Evolutionary conservation across 2,113 vertebrate species (phyloP).

Genomic region (Fregata magnificens): DNA sequence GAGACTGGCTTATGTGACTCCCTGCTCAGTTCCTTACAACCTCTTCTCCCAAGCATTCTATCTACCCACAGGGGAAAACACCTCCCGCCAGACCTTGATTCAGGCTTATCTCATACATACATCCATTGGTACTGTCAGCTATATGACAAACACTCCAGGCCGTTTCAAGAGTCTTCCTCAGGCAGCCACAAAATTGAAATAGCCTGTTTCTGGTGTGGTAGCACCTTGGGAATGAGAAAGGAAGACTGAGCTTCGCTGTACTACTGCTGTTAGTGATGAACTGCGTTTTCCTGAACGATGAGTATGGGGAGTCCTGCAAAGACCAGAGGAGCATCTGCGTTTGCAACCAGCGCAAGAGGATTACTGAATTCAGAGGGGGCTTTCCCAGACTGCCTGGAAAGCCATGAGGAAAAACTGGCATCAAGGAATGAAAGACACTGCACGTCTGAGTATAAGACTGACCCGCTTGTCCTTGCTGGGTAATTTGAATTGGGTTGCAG

Average conservation of each 20-base stretch:
- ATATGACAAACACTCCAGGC: not conserved
- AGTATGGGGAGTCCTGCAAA: not conserved
- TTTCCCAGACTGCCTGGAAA: not conserved
- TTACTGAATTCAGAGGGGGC: not conserved
- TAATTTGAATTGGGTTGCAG: not conserved
- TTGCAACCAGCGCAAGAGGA: not conserved
- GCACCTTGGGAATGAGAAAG: not conserved
- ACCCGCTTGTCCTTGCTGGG: not conserved
- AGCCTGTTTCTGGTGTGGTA: not conserved
- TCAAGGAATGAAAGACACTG: not conserved
- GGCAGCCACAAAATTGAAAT: not conserved
- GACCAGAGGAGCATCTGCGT: not conserved
- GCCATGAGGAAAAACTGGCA: not conserved
- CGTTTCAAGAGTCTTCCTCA: not conserved
- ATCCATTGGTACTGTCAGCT: not conserved
- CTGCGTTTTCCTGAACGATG: fast-evolving
- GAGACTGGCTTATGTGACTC: not conserved
- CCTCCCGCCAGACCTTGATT: not conserved
- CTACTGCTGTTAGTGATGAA: not conserved
- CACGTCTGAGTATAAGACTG: not conserved
- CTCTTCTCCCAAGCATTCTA: not conserved
- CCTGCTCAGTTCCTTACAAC: not conserved
- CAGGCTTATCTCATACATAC: not conserved
- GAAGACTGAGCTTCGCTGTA: not conserved
- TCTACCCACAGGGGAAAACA: not conserved